These are phyloP conservation scores for Poecile atricapillus DNA, from an alignment of 2,113 vertebrate species.

Conservation along the genomic window DNA sequence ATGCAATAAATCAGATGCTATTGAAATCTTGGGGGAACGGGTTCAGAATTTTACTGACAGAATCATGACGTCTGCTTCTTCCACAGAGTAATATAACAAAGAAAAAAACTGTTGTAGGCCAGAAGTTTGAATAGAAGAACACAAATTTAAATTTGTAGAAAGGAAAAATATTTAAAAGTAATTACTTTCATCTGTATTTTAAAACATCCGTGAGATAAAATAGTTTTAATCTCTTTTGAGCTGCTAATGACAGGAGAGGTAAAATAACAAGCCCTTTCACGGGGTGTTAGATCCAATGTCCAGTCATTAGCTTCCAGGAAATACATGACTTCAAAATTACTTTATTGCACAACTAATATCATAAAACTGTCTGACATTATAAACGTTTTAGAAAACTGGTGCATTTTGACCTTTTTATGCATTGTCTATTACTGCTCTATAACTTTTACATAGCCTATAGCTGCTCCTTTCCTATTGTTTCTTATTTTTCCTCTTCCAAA, in stretches of 20 bases:
- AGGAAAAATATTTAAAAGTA: not conserved
- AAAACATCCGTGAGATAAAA: not conserved
- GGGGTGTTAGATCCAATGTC: not conserved
- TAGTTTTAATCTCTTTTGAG: not conserved
- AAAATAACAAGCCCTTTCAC: not conserved
- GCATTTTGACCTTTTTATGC: not conserved
- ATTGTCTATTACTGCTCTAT: not conserved
- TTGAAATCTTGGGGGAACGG: not conserved
- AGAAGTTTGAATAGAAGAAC: not conserved
- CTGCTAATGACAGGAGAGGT: not conserved
- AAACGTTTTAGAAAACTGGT: not conserved
- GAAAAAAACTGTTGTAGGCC: not conserved
- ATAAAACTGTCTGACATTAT: not conserved
- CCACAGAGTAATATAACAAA: not conserved
- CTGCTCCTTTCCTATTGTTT: not conserved
- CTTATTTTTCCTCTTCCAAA: not conserved
- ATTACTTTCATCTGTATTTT: not conserved
- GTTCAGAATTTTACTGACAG: not conserved
- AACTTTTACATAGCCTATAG: not conserved
- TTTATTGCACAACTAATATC: not conserved
- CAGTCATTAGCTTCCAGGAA: not conserved
- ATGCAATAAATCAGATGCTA: slow-evolving; percentile 6
- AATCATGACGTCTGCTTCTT: not conserved
- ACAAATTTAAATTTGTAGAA: not conserved
- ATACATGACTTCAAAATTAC: not conserved